Evolutionary conservation across 2,797 vertebrate genomes (phyloP).

Genomic region (Pangasius djambal): DNA sequence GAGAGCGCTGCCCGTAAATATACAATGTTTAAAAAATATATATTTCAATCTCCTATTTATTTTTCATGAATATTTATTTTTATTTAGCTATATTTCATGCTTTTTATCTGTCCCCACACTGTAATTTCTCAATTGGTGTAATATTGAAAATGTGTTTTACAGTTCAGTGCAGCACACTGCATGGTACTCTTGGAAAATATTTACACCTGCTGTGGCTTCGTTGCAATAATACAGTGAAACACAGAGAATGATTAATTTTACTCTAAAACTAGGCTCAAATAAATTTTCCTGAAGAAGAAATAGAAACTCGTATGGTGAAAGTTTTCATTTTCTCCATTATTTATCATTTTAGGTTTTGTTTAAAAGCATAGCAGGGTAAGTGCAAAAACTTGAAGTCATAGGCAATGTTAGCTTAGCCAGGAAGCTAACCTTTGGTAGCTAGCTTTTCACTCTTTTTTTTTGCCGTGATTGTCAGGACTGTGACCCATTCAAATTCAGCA

Average conservation of each 20-base stretch:
- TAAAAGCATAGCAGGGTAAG: background rate
- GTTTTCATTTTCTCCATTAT: background rate
- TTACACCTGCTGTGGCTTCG: background rate
- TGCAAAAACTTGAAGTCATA: background rate
- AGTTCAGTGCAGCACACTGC: background rate
- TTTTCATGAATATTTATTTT: background rate
- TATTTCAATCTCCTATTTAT: background rate
- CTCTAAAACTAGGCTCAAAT: background rate
- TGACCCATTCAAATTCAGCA: background rate
- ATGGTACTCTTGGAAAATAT: background rate
- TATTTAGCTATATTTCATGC: background rate
- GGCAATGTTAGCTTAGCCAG: background rate
- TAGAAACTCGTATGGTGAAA: background rate
- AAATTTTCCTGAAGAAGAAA: background rate
- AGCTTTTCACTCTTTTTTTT: background rate
- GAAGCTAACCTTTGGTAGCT: background rate
- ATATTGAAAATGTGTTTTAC: background rate
- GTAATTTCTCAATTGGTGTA: background rate
- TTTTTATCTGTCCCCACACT: background rate
- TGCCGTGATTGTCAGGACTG: background rate
- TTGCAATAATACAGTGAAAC: background rate
- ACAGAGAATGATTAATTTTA: background rate
- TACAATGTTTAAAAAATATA: no score
- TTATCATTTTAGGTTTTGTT: background rate
- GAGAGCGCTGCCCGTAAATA: no score